Base-by-base conservation (phyloP, 1,140 invertebrate species). In the Schlechtendalia chinensis region DNA sequence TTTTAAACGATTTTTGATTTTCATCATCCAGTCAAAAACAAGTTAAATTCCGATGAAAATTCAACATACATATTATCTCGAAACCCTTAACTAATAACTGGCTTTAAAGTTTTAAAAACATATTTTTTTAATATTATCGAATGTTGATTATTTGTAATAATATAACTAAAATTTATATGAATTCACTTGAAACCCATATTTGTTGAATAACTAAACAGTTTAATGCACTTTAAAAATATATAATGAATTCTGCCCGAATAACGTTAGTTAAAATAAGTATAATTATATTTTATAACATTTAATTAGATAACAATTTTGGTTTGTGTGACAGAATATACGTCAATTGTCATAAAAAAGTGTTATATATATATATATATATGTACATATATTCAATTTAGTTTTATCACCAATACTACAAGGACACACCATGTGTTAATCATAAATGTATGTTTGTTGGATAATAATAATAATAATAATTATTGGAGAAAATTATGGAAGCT, bases 1-100 rank as follows among this genome's bases (percentile, higher is more conserved):
- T 59, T 75, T 75, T 22, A 27, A 56, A 56, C 54, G n/a, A 47
- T 59, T 79, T 77, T 61, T 16, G 75, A 79, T 79, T 79, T 58
- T 79, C 58, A 79, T 79, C 39, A 50, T 47, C 16, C 4, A 19
- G 22, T 77, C 14, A 56, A 14, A 19, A 77, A 77, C 53, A 79
- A 19, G 16, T 29, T 29, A 71, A 53, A 53, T 14, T 10, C 12
- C 22, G 14, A 24, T 47, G 39, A 22, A 24, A 69, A 47, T 69
- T 47, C n/a, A 24, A 50, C 24, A 50, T 16, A 47, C 39, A n/a
- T 39, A 45, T 14, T 45, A 69, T 69, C 12, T 24, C 12, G 24
- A 24, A 24, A 69, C 39, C 24, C 19, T 1, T 5, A 47, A 24
- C 24, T 24, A 50, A 17, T 50, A 50, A 47, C 47, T 47, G 14